Base-by-base conservation (phyloP, 2,797 vertebrate species). In the Moxostoma hubbsi region DNA sequence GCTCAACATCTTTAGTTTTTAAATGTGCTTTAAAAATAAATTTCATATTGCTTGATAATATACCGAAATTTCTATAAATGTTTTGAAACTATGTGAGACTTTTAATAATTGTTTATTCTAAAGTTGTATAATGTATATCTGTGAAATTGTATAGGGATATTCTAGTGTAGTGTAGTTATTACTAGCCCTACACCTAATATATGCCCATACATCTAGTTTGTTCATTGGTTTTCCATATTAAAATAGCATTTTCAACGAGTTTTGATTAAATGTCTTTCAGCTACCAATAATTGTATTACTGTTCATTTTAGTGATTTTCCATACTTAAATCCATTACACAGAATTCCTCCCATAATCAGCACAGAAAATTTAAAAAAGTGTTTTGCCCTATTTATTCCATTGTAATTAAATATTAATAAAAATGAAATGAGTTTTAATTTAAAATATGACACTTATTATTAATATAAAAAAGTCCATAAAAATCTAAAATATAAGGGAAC, bases 351-450 rank as follows among this genome's bases (percentile, higher is more conserved):
- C 50, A 55, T 54, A 75, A 75, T 36, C 36, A 36, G 36, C 36
- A 36, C 36, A 36, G 2, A 36, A 3, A 36, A 36, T 36, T 4
- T 36, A 36, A 36, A 36, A 36, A 36, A 36, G 36, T 36, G 49
- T 54, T 18, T 77, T 24, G 66, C 57, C 36, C 64, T 77, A 53
- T 55, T 77, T 54, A 62, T 69, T 77, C 51, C 66, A 57, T 63
- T 61, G 15, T 69, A 18, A 69, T 53, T 46, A 69, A 8, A 18
- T 76, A 67, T 49, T 67, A 51, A 68, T 77, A 71, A 71, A 70
- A 8, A 70, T 16, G 50, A 59, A 45, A 8, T 16, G 47, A 51
- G 5, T 70, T 54, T 77, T 70, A 7, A 61, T 51, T 62, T n/a
- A 65, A 46, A 64, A 64, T 54, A 58, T 63, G 73, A 75, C 49